Base-by-base conservation (phyloP, 2,888 invertebrate species). In the Limnephilus lunatus region DNA sequence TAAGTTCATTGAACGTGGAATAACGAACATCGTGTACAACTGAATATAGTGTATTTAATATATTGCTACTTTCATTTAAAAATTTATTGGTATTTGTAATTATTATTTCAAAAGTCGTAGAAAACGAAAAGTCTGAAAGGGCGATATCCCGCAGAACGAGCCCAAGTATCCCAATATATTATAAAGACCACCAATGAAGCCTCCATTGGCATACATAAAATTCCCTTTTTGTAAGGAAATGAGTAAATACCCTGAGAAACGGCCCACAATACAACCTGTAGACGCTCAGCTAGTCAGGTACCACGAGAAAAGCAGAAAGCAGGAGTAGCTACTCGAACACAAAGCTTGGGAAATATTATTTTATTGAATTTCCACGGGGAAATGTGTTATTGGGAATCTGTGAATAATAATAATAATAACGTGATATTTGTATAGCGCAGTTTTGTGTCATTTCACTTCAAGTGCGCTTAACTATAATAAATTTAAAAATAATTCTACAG, bases 321-420 rank as follows among this genome's bases (percentile, higher is more conserved):
- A 68, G 25, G 9, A 68, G 68, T 2, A 30, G 88, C 53, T 53
- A 88, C 68, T 68, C 35, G 88, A 86, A 68, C 32, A 88, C 88
- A 88, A 88, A 88, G 88, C 48, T 53, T 31, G 88, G 68, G 32
- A 91, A 91, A 91, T 86, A 91, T 91, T 91, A 91, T 91, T 91
- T 81, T 91, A 91, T 91, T 91, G 91, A 87, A 91, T 91, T 91
- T 87, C 87, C 81, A 86, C 86, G n/a, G 91, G 91, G 87, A 91
- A 91, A 91, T 86, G 86, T 86, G 91, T 91, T 91, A 91, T 91
- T 87, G 91, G 91, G 87, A 86, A 87, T 88, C 88, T 9, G 48
- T n/a, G n/a, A n/a, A n/a, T n/a, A n/a, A n/a, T n/a, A n/a, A n/a
- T n/a, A n/a, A n/a, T n/a, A n/a, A n/a, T n/a, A n/a, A n/a, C n/a